Base-by-base conservation (phyloP, 2,797 vertebrate genomes). In the Holocentrus rufus region DNA sequence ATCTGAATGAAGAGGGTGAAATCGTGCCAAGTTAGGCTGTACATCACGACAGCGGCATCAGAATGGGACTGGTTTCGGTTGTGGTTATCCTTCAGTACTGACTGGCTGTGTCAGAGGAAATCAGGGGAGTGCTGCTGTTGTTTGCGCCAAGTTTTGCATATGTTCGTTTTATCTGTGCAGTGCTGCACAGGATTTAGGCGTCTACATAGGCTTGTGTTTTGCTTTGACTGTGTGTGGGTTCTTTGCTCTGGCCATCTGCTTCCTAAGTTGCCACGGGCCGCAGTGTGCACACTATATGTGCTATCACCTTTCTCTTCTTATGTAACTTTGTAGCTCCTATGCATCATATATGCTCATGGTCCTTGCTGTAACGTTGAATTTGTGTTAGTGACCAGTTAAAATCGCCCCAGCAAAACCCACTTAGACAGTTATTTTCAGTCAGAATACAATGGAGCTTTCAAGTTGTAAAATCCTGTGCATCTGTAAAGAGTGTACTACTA, bases 241-340 rank as follows among this genome's bases (percentile, higher is more conserved):
- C 11, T 42, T 42, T 42, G 3, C 10, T 11, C 11, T 42, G 39
- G 39, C 34, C 34, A 36, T 36, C 34, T 42, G 39, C 13, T 10
- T 42, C 10, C 39, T 42, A 3, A 42, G 13, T 42, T 42, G 10
- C 39, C 8, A 42, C 11, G 39, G 39, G 10, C 39, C 9, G 73
- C 62, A 63, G 22, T 34, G 18, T 72, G 42, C 47, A 2, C 67
- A 57, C n/a, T 36, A 49, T 36, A 14, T 50, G 34, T 34, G 60
- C 17, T 47, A 14, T 73, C 66, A 77, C 74, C 74, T 80, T 44
- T 25, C 30, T 66, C 49, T 61, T 68, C 79, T 86, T 89, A 80
- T 86, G 54, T 87, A 81, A 86, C 78, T 84, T 67, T 67, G 36
- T 57, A 64, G 81, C 52, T 58, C 59, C 18, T 76, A 72, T 84